phyloP scores from a whole-genome alignment of 2,113 vertebrate genomes.

The Onychorhynchus coronatus region DNA sequence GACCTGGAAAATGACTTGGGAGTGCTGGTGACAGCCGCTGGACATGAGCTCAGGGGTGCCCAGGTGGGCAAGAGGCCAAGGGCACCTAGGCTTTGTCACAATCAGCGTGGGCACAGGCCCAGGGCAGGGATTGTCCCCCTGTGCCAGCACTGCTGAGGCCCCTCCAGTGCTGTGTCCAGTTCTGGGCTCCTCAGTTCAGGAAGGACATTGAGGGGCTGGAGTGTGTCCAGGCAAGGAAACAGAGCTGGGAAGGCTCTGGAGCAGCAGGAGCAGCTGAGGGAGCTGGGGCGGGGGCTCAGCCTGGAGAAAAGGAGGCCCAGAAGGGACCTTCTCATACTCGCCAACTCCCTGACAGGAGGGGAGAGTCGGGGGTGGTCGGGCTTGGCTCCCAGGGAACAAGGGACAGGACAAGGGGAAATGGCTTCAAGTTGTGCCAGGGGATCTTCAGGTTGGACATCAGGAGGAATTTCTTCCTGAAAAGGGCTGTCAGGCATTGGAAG shows the following conservation, averaged over 20 bases:
- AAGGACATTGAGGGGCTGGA: background rate
- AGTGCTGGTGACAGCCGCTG: background rate
- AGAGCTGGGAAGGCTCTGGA: background rate
- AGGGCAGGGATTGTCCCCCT: background rate
- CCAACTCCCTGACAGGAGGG: background rate
- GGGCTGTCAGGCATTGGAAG: no score
- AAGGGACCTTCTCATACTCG: background rate
- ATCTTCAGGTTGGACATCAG: background rate
- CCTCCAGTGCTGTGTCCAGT: background rate
- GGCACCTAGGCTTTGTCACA: no score
- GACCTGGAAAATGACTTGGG: background rate
- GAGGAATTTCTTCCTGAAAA: background rate
- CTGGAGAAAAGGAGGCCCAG: background rate
- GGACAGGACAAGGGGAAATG: background rate
- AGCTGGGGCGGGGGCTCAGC: background rate
- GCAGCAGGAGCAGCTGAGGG: fast-evolving
- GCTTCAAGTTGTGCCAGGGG: fast-evolving
- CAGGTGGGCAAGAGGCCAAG: background rate
- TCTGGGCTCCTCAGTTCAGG: background rate
- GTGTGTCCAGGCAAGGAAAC: fast-evolving
- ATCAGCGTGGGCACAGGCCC: background rate
- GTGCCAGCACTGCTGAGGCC: background rate
- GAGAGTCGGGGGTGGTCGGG: fast-evolving
- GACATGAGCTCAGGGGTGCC: background rate
- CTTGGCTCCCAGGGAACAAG: background rate